Base-by-base conservation (phyloP, 2,888 invertebrate species). In the Microdon myrmicae region DNA sequence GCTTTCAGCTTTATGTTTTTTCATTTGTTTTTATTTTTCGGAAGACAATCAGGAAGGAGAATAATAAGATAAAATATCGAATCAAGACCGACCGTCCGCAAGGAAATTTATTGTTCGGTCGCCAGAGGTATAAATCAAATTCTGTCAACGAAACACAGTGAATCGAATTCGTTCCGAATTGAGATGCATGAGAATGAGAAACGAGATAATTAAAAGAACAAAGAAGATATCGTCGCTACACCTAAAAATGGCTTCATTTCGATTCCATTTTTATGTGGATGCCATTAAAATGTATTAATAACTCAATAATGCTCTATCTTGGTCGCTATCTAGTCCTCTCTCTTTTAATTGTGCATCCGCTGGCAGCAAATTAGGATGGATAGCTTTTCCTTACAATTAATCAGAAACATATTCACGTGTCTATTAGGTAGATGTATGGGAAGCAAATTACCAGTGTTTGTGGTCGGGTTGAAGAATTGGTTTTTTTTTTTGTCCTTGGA, bases 171-270 rank as follows among this genome's bases (percentile, higher is more conserved):
- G 35, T 28, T 56, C 37, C 37, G 35, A 45, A 47, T 29, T 14
- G 16, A 12, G 20, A 32, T 19, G 37, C 47, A 28, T 4, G 26
- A 19, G 6, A 37, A 53, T 20, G 25, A n/a, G n/a, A 58, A 53
- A 58, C 58, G 45, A 53, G 51, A 58, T 64, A 64, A 64, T 64
- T 58, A 64, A 64, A 41, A 45, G 53, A 51, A 41, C 39, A 56
- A 48, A 60, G 51, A 14, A 47, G 29, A 35, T 47, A 41, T 43
- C 49, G 32, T 41, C 23, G 31, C 39, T 22, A 55, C 55, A 64
- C 51, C 51, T 58, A 19, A 64, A 58, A 49, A 64, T 58, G 51
- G 47, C 58, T 64, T 64, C 51, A 64, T 64, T 64, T 64, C 25
- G 56, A 26, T 45, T 39, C 17, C 39, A 55, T 47, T 51, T 39